Percentiles rank a stretch among this genome's conserved stretches.
Evolutionary conservation across 2,113 vertebrate genomes (phyloP).

Genomic region (Ariopsis seemanni): DNA sequence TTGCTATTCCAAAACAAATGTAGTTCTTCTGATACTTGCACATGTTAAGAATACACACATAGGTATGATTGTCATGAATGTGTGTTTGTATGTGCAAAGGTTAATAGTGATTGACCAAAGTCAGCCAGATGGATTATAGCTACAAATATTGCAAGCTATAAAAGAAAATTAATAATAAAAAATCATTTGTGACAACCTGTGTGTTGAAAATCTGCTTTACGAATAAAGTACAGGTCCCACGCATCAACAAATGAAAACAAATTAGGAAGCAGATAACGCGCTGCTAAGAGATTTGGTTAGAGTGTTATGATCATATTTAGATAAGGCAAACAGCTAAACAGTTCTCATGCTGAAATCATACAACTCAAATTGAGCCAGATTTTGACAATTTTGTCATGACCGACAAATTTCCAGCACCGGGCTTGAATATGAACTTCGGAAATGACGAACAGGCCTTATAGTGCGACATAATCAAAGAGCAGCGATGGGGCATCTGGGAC

Average conservation of each 20-base stretch:
- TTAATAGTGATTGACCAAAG: slow-evolving; percentile 41
- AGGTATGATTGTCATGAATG: slow-evolving; percentile 51
- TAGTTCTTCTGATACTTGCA: slow-evolving; percentile 51
- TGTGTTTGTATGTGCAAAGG: slow-evolving; percentile 56
- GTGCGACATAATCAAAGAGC: too few relatives aligned
- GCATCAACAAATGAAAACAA: background rate
- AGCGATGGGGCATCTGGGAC: too few relatives aligned
- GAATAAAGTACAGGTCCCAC: background rate
- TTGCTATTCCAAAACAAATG: slow-evolving; percentile 36
- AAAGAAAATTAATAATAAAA: slow-evolving; percentile 7
- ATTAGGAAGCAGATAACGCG: background rate
- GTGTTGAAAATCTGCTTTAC: background rate
- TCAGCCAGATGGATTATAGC: slow-evolving; percentile 31
- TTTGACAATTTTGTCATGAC: too few relatives aligned
- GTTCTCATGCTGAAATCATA: too few relatives aligned
- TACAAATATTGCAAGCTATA: slow-evolving; percentile 7
- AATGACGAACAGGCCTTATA: too few relatives aligned
- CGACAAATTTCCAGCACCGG: too few relatives aligned
- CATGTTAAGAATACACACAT: slow-evolving; percentile 50
- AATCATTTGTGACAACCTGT: slow-evolving; percentile 9
- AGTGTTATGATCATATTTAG: background rate
- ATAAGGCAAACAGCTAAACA: background rate
- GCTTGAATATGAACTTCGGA: too few relatives aligned
- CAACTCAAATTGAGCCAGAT: too few relatives aligned
- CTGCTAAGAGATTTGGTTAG: background rate